These are phyloP conservation scores for Hylaea fasciaria DNA, from an alignment of 2,888 invertebrate species.

Conservation along the genomic window DNA sequence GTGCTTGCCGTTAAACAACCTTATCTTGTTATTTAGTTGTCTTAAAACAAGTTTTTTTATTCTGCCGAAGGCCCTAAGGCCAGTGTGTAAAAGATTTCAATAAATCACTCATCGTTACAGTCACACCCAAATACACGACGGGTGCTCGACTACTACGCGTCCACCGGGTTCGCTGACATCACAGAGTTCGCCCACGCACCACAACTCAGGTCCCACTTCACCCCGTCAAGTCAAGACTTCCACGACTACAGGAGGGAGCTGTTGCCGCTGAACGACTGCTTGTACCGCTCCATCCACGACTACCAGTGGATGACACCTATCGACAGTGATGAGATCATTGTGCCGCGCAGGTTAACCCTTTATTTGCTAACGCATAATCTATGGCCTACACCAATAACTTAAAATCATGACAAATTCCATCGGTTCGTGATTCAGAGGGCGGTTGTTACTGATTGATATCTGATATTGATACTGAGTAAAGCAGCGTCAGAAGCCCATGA, in stretches of 20 bases:
- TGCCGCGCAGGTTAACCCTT: slow-evolving; percentile 10
- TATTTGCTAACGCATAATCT: neutral
- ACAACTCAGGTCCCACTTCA: slow-evolving; percentile 15
- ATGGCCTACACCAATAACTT: too few species aligned
- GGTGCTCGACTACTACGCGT: slow-evolving; percentile 27
- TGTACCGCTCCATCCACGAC: slow-evolving; percentile 25
- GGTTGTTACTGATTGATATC: too few species aligned
- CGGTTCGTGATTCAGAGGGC: too few species aligned
- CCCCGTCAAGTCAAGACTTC: neutral
- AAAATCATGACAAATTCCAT: too few species aligned
- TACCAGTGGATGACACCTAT: slow-evolving; percentile 30
- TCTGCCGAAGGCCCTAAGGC: too few species aligned
- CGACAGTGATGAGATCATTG: slow-evolving; percentile 36
- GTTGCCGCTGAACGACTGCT: slow-evolving; percentile 34
- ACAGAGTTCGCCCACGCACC: slow-evolving; percentile 33
- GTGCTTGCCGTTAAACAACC: too few species aligned
- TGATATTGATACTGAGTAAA: too few species aligned
- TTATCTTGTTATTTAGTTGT: too few species aligned
- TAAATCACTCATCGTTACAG: slow-evolving; percentile 8
- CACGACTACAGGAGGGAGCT: slow-evolving; percentile 29
- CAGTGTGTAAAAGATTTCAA: too few species aligned
- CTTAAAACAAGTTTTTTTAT: too few species aligned
- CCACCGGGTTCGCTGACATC: slow-evolving; percentile 24
- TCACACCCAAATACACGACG: slow-evolving; percentile 27
- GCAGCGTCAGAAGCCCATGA: too few species aligned